Evolutionary conservation across 1,140 invertebrate species (phyloP).

Genomic region (Apis laboriosa): DNA sequence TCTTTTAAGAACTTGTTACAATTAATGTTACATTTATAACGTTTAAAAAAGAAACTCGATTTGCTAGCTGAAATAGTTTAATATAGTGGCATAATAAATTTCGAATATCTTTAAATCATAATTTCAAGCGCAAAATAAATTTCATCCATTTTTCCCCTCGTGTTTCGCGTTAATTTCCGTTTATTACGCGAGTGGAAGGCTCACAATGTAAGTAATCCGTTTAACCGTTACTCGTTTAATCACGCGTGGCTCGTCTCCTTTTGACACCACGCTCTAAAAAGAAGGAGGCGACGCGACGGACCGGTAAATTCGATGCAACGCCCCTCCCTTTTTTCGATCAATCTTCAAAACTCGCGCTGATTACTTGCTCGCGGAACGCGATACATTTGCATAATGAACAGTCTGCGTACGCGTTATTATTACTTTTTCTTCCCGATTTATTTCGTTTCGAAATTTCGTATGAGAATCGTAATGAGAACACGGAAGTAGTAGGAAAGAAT

Average conservation of each 20-base stretch:
- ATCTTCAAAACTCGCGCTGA: conserved; percentile 28
- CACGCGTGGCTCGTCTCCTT: not conserved
- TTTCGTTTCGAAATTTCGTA: not conserved
- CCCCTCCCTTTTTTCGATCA: not conserved
- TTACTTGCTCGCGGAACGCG: conserved; percentile 17
- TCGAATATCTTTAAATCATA: not conserved
- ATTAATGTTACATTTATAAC: no score
- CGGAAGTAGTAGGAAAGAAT: no score
- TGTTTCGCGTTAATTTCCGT: conserved; percentile 11
- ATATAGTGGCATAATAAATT: conserved; percentile 1
- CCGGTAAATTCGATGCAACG: conserved; percentile 7
- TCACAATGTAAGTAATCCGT: conserved; percentile 25
- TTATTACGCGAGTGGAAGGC: not conserved
- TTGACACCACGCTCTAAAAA: conserved; percentile 12
- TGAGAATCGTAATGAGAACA: no score
- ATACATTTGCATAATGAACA: conserved; percentile 41
- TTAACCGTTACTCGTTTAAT: conserved; percentile 36
- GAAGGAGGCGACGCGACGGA: not conserved
- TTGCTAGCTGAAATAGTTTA: not conserved
- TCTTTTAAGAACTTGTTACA: no score
- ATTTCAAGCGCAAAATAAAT: conserved; percentile 11
- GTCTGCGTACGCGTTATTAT: not conserved
- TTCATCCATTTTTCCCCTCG: not conserved
- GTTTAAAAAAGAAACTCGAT: no score
- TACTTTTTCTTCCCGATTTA: not conserved